Evolutionary conservation across 2,888 invertebrate species (phyloP), one percentile per base, ranked within the genome.

Genomic region (Apotomis betuletana): DNA sequence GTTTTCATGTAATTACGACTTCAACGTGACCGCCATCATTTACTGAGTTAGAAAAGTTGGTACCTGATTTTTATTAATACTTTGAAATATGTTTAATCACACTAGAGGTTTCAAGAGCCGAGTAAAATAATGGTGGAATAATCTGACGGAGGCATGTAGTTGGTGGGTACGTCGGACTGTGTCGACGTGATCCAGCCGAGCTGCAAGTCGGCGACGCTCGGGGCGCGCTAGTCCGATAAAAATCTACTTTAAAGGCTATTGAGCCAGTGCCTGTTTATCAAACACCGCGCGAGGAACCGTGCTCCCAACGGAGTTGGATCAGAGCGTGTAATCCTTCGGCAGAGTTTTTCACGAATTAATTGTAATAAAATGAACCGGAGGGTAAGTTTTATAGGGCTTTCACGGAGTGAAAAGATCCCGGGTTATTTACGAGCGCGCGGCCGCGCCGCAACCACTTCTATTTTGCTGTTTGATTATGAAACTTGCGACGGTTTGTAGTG

Each of bases 281-380:
- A 64, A 54, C 10, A 41, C n/a, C 12, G n/a, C 52, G 13, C 13
- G 38, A 38, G n/a, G 15, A 4, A 27, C 38, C 10, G 5, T 15
- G 54, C 41, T 44, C 27, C 12, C 6, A n/a, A 12, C 3, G 0
- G 10, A 15, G 46, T 15, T 8, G 46, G 8, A 55, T 46, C 27
- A 65, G n/a, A 8, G 55, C 44, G 5, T 4, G 27, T 44, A 55
- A 4, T 27, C 8, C 3, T 41, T 6, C 27, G 55, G 5, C 15
- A 6, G n/a, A 4, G 3, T 12, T 10, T 27, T 55, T n/a, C 1
- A 27, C 8, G 36, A 36, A 54, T 59, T 64, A 52, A 64, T 58
- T 64, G 63, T 64, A 64, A 54, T 59, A 70, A 69, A 69, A 69
- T 52, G 10, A 64, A 51, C 57, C 9, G 69, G 41, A 8, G 41